Evolutionary conservation across 2,797 vertebrate genomes (phyloP).

Genomic region (Danio aesculapii): DNA sequence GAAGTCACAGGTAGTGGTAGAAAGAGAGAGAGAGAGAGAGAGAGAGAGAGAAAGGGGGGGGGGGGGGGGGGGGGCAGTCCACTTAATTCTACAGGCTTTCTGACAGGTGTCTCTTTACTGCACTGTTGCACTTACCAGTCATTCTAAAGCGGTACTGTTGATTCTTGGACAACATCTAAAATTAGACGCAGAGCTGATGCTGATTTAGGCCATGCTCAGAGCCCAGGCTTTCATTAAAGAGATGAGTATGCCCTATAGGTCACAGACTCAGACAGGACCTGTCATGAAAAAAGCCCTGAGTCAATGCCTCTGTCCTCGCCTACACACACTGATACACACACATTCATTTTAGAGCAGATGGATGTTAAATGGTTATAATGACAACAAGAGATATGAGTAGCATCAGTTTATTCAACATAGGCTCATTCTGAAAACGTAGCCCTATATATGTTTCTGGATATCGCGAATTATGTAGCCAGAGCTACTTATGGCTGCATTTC

Average conservation of each 20-base stretch:
- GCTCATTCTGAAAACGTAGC: too few relatives aligned
- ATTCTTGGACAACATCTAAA: slow-evolving; percentile 41
- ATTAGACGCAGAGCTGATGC: slow-evolving; percentile 46
- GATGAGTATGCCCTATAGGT: slow-evolving; percentile 51
- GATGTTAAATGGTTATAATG: not conserved
- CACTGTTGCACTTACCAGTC: slow-evolving; percentile 27
- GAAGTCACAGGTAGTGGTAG: not conserved
- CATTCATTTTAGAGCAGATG: slow-evolving; percentile 18
- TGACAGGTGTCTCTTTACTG: slow-evolving; percentile 44
- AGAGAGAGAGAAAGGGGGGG: too few relatives aligned
- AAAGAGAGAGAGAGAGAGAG: not conserved
- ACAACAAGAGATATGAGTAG: not conserved
- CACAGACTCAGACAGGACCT: slow-evolving; percentile 45
- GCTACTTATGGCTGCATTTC: too few relatives aligned
- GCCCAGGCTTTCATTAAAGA: slow-evolving; percentile 53
- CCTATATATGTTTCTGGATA: too few relatives aligned
- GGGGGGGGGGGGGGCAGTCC: not conserved
- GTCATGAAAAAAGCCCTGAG: not conserved
- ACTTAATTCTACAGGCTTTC: slow-evolving; percentile 1
- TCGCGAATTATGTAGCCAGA: too few relatives aligned
- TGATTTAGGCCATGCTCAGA: slow-evolving; percentile 44
- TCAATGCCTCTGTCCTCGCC: slow-evolving; percentile 7
- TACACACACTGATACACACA: slow-evolving; percentile 6
- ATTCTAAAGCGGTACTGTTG: slow-evolving; percentile 43
- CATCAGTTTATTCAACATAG: not conserved